Percentiles rank a stretch among this genome's conserved stretches.
Conservation (phyloP, 2,113 vertebrate genomes). For the Donacobius atricapilla region DNA sequence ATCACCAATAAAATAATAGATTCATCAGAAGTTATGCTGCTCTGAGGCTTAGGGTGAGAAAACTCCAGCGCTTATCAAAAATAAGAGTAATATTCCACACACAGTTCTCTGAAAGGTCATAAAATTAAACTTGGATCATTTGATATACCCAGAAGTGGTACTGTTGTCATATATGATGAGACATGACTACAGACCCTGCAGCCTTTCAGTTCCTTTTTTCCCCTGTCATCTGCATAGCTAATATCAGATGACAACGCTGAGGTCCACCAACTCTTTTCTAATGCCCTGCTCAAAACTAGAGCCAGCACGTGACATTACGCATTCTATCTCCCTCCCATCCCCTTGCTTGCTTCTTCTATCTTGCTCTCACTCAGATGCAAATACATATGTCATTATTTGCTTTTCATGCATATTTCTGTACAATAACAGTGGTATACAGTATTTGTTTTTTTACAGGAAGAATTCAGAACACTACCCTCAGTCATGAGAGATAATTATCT, state of each 20-base stretch:
- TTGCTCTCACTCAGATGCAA: background rate
- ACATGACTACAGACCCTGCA: background rate
- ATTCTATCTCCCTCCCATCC: background rate
- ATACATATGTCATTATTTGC: background rate
- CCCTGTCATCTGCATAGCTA: background rate
- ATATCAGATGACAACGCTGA: background rate
- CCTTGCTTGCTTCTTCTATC: background rate
- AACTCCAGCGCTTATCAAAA: background rate
- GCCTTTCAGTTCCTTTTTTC: background rate
- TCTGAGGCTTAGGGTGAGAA: background rate
- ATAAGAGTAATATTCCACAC: rapidly evolving
- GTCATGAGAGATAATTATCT: background rate
- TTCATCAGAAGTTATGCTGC: background rate
- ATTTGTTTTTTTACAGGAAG: background rate
- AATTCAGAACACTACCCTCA: background rate
- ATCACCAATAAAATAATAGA: background rate
- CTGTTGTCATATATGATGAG: background rate
- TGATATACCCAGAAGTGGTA: background rate
- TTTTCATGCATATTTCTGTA: background rate
- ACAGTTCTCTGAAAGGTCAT: background rate
- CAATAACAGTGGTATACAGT: background rate
- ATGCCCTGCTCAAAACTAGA: background rate
- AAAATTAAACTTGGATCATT: background rate
- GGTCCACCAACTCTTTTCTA: conserved; percentile 14
- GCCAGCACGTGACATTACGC: background rate